Conservation (phyloP, 1,140 invertebrate genomes). For the Macrobrachium rosenbergii region DNA sequence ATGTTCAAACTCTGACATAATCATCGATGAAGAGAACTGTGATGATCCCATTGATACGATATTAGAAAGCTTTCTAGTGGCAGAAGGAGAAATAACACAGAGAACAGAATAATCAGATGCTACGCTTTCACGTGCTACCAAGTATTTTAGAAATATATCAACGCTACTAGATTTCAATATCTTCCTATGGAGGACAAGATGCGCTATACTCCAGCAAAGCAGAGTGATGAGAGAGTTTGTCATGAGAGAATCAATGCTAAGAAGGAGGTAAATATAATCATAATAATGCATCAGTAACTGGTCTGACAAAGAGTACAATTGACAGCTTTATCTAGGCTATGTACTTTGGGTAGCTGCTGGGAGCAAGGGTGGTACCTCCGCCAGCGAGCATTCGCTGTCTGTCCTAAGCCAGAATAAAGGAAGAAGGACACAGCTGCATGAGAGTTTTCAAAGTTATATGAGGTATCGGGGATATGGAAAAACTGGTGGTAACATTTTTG, state of each 20-base stretch:
- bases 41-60: conserved; percentile 35
- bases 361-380: too few relatives aligned
- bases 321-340: too few relatives aligned
- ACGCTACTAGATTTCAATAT: conserved; percentile 29
- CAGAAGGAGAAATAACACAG: conserved; percentile 26
- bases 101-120: conserved; percentile 38
- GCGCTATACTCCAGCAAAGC: conserved; percentile 17
- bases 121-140: background rate
- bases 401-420: too few relatives aligned
- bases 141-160: conserved; percentile 24
- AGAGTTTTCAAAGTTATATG: too few relatives aligned
- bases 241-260: conserved; percentile 4
- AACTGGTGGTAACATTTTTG: too few relatives aligned
- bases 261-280: conserved; percentile 20
- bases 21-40: conserved; percentile 42
- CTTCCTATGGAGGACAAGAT: conserved; percentile 1
- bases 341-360: too few relatives aligned
- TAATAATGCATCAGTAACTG: background rate
- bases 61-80: conserved; percentile 33
- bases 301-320: background rate
- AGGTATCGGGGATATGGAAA: too few relatives aligned
- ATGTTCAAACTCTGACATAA: conserved; percentile 38
- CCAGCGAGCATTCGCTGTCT: too few relatives aligned
- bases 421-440: too few relatives aligned
- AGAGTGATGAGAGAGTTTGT: conserved; percentile 30